Evolutionary conservation across 2,888 invertebrate species (phyloP).

Genomic region (Meganola albula): DNA sequence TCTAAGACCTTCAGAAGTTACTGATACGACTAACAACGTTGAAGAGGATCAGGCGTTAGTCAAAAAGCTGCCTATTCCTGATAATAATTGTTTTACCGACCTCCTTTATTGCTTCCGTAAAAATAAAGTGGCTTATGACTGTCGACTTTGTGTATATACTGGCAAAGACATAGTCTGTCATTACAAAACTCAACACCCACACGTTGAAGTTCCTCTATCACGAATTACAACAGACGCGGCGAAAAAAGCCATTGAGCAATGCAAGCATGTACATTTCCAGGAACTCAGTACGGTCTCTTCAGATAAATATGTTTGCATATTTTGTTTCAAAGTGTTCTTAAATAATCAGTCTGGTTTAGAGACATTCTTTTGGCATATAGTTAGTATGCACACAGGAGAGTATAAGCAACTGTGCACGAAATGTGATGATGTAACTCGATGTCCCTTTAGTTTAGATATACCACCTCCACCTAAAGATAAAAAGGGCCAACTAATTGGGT

Average conservation of each 20-base stretch:
- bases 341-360: slow-evolving; percentile 45
- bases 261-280: slow-evolving; percentile 58
- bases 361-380: slow-evolving; percentile 84
- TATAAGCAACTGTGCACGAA: slow-evolving; percentile 81
- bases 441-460: slow-evolving; percentile 55
- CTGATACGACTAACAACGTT: neutral
- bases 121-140: slow-evolving; percentile 59
- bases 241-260: slow-evolving; percentile 73
- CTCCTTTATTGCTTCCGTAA: slow-evolving; percentile 61
- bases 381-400: slow-evolving; percentile 86
- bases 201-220: slow-evolving; percentile 81
- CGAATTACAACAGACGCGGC: slow-evolving; percentile 75
- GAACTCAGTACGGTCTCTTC: slow-evolving; percentile 49
- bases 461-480: slow-evolving; percentile 59
- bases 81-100: slow-evolving; percentile 55
- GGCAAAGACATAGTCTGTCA: slow-evolving; percentile 81
- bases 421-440: slow-evolving; percentile 64
- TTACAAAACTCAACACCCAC: slow-evolving; percentile 80
- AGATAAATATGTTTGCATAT: slow-evolving; percentile 57
- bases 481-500: slow-evolving; percentile 71
- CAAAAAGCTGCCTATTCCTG: slow-evolving; percentile 28
- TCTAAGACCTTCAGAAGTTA: slow-evolving; percentile 12
- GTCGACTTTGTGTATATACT: slow-evolving; percentile 78
- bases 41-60: neutral
- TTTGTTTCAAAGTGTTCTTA: slow-evolving; percentile 58